phyloP scores from a whole-genome alignment of 23 tunicate species.

The Phallusia fumigata region DNA sequence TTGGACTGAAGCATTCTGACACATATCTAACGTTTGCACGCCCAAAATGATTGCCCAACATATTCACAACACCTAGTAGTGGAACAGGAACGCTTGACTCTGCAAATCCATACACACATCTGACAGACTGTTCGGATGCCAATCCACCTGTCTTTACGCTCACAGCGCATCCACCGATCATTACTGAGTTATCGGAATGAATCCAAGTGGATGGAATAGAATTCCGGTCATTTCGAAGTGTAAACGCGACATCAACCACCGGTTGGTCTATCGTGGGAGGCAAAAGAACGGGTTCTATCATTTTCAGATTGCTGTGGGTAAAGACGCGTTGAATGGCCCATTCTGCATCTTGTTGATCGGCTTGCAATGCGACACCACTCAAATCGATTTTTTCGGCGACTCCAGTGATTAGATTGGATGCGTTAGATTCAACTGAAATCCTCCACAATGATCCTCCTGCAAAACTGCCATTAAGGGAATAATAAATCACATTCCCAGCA shows the following conservation, averaged over 20 bases:
- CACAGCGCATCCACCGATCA: too few species aligned
- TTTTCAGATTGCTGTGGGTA: background rate
- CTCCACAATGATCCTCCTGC: background rate
- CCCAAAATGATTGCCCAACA: background rate
- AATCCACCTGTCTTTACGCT: too few species aligned
- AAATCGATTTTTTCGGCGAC: background rate
- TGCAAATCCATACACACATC: background rate
- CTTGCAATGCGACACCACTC: background rate
- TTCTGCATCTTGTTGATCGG: background rate
- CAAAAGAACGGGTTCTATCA: background rate
- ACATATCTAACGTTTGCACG: background rate
- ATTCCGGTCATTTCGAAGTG: too few species aligned
- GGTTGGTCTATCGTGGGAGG: background rate
- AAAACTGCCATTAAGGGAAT: background rate
- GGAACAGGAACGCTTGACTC: too few species aligned
- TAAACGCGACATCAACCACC: too few species aligned
- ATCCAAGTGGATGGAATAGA: too few species aligned
- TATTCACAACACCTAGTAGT: background rate
- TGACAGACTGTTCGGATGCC: background rate
- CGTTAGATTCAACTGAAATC: background rate
- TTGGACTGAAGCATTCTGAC: background rate
- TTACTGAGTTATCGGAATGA: too few species aligned
- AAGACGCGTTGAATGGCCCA: background rate
- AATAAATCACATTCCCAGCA: background rate
- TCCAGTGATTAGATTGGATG: background rate